These are phyloP conservation scores for Atethmia centrago DNA, from an alignment of 2,888 invertebrate genomes.

Conservation along the genomic window DNA sequence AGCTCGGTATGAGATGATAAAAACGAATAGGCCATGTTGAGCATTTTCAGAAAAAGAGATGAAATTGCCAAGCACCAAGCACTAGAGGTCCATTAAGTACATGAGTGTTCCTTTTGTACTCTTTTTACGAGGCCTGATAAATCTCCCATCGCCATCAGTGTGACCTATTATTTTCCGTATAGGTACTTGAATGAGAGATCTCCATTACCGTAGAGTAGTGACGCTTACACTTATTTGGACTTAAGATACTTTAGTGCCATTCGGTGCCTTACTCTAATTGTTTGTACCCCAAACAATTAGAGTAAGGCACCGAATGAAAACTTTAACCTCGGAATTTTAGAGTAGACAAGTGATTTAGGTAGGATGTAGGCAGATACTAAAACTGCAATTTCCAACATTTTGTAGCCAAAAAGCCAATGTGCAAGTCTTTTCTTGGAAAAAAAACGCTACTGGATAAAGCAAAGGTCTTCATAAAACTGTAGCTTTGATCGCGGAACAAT, in stretches of 20 bases:
- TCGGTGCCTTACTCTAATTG: conserved; percentile 53
- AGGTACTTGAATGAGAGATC: conserved; percentile 54
- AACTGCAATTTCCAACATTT: neutral
- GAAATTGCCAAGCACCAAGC: neutral
- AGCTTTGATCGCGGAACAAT: conserved; percentile 20
- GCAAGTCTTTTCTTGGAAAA: neutral
- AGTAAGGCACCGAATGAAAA: too few species aligned
- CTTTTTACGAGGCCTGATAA: neutral
- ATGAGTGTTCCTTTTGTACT: neutral
- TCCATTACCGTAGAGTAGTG: conserved; percentile 62
- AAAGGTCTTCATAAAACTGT: neutral
- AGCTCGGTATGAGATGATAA: neutral
- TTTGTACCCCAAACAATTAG: too few species aligned
- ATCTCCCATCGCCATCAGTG: conserved; percentile 34
- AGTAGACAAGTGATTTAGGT: conserved; percentile 1
- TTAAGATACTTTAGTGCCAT: conserved; percentile 48
- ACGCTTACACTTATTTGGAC: conserved; percentile 54
- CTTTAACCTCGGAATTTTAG: conserved; percentile 38
- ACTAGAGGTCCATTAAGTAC: neutral
- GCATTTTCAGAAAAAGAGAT: neutral
- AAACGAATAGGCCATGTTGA: neutral
- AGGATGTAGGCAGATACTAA: neutral
- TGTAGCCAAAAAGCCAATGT: neutral
- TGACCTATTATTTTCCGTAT: conserved; percentile 22
- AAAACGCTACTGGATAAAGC: neutral